These are phyloP conservation scores for Idaea straminata DNA, from an alignment of 2,888 invertebrate genomes.

Conservation along the genomic window DNA sequence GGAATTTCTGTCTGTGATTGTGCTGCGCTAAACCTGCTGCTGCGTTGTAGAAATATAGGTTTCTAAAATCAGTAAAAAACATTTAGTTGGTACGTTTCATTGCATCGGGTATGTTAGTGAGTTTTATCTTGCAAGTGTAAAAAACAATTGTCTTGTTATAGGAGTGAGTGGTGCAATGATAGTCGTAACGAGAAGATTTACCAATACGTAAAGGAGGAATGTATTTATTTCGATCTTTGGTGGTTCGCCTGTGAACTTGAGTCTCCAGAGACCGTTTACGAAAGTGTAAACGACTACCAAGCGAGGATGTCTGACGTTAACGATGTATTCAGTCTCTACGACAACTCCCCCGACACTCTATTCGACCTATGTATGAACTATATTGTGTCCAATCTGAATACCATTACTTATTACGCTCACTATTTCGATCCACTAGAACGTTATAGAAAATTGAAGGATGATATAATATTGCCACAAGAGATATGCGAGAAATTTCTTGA, in stretches of 20 bases:
- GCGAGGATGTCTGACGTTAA: not conserved
- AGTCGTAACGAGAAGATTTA: not conserved
- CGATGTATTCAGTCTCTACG: constrained; percentile 49
- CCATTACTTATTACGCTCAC: constrained; percentile 78
- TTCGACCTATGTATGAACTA: constrained; percentile 83
- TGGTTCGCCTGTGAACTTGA: not conserved
- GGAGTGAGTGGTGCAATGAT: constrained; percentile 1
- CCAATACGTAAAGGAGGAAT: not conserved
- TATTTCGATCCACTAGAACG: constrained; percentile 64
- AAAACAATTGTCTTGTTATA: not conserved
- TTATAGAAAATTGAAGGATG: constrained; percentile 77
- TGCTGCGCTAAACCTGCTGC: constrained; percentile 23
- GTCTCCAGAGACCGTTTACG: constrained; percentile 8
- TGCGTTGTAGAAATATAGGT: not conserved
- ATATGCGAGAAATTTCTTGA: constrained; percentile 85
- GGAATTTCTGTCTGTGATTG: not conserved
- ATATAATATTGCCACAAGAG: constrained; percentile 84
- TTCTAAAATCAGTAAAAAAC: not conserved
- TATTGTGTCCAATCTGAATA: constrained; percentile 82
- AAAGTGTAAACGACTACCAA: constrained; percentile 13
- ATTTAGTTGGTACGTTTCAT: not conserved
- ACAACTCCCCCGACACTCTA: constrained; percentile 80
- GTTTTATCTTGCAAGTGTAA: not conserved
- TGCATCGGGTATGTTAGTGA: not conserved
- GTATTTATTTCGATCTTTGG: not conserved